Percentiles rank a stretch among this genome's conserved stretches.
Conservation (phyloP, 1,140 invertebrate genomes). For the Phortica variegata region DNA sequence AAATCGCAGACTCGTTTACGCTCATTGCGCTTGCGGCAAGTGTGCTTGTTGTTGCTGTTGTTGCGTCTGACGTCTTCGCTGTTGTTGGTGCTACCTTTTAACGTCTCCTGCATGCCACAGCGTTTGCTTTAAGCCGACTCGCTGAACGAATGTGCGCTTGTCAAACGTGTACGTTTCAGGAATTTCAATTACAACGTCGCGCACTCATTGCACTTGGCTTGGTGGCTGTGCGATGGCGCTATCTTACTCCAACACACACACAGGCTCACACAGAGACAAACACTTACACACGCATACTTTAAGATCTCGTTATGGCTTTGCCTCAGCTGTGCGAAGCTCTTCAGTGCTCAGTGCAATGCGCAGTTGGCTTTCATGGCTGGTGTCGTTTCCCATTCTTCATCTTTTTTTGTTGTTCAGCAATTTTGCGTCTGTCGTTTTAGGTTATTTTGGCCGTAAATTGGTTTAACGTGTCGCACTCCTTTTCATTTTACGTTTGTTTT, state of each 20-base stretch:
- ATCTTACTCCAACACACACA: no score
- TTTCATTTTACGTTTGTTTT: constrained; percentile 4
- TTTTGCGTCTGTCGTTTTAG: constrained; percentile 45
- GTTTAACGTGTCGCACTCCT: constrained; percentile 23
- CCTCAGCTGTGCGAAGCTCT: constrained; percentile 1
- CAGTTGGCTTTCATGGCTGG: constrained; percentile 20
- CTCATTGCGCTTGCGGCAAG: neutral
- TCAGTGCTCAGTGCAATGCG: constrained; percentile 8
- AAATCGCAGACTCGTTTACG: no score
- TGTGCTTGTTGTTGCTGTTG: neutral
- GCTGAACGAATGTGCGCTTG: no score
- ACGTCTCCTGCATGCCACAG: no score
- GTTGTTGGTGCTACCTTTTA: no score
- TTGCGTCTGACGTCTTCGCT: no score
- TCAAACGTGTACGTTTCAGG: constrained; percentile 36
- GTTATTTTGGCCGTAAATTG: constrained; percentile 34
- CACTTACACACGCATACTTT: no score
- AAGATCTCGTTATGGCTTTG: neutral
- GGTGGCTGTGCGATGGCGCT: no score
- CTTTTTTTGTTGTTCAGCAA: constrained; percentile 24
- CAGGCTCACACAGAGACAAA: no score
- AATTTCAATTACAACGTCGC: constrained; percentile 40
- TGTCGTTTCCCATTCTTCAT: constrained; percentile 50
- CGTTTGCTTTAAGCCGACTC: no score
- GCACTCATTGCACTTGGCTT: neutral